Evolutionary conservation across 1,140 invertebrate genomes (phyloP).

Genomic region (Hirudo medicinalis): DNA sequence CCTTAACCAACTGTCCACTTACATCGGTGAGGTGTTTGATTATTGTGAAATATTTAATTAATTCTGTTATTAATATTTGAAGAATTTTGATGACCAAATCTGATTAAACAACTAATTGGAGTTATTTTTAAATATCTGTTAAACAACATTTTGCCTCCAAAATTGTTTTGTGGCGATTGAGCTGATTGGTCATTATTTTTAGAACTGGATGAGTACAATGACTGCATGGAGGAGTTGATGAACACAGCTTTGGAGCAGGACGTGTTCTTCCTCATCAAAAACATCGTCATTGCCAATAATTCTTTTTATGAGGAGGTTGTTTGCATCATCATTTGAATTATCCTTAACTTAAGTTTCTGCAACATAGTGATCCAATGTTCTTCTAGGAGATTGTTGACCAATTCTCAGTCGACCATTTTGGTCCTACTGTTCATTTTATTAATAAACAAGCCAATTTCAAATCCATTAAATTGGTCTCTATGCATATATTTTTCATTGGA

Average conservation of each 20-base stretch:
- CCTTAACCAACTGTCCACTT: conserved; percentile 55
- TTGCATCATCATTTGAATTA: not conserved
- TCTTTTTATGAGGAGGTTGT: conserved; percentile 54
- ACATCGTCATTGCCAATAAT: conserved; percentile 57
- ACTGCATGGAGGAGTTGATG: conserved; percentile 52
- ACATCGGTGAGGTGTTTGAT: conserved; percentile 19
- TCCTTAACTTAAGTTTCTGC: not conserved
- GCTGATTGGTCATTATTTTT: too few species aligned
- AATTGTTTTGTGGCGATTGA: not conserved
- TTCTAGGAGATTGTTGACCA: too few species aligned
- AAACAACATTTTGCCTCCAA: not conserved
- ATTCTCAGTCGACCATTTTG: too few species aligned
- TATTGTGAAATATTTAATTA: not conserved
- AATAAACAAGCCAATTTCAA: too few species aligned
- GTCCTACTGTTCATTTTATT: too few species aligned
- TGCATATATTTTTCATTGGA: too few species aligned
- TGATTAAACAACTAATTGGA: not conserved
- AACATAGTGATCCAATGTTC: too few species aligned
- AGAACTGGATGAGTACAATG: conserved; percentile 38
- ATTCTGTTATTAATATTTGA: conserved; percentile 2
- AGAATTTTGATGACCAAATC: not conserved
- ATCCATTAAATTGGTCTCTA: too few species aligned
- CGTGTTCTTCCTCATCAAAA: conserved; percentile 63
- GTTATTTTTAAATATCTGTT: too few species aligned
- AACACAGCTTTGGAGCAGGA: conserved; percentile 44